phyloP scores from a whole-genome alignment of 2,113 vertebrate species.

The Fregetta grallaria region DNA sequence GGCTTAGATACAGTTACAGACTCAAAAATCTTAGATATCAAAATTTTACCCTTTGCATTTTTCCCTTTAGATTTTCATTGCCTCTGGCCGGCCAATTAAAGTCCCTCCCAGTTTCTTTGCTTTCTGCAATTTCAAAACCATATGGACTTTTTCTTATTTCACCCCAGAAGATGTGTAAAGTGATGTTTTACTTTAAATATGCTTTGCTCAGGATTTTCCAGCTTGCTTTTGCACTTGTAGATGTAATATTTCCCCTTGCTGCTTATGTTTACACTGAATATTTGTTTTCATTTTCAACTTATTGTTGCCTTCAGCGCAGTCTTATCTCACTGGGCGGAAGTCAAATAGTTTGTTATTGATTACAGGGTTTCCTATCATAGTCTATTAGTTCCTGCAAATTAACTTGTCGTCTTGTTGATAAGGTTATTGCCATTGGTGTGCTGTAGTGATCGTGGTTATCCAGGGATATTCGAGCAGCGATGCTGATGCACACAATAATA shows the following conservation, averaged over 20 bases:
- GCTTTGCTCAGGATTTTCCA: not conserved
- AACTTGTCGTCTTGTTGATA: not conserved
- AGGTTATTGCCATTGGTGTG: not conserved
- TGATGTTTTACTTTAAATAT: not conserved
- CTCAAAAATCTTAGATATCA: not conserved
- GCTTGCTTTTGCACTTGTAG: not conserved
- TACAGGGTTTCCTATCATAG: not conserved
- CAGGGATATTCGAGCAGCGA: not conserved
- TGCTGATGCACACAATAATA: not conserved
- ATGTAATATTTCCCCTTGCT: not conserved
- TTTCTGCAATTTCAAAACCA: not conserved
- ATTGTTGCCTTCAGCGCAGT: not conserved
- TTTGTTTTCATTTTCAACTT: constrained; percentile 38
- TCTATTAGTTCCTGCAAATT: constrained; percentile 14
- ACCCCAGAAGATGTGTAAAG: not conserved
- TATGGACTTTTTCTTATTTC: not conserved
- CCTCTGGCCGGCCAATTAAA: not conserved
- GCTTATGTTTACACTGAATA: not conserved
- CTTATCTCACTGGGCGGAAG: not conserved
- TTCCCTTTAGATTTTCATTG: not conserved
- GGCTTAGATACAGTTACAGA: not conserved
- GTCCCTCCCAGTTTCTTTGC: not conserved
- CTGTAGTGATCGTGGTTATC: not conserved
- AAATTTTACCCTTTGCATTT: not conserved
- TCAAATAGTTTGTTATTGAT: constrained; percentile 6